phyloP scores from a whole-genome alignment of 2,113 vertebrate genomes.

The Gymnobelideus leadbeateri region DNA sequence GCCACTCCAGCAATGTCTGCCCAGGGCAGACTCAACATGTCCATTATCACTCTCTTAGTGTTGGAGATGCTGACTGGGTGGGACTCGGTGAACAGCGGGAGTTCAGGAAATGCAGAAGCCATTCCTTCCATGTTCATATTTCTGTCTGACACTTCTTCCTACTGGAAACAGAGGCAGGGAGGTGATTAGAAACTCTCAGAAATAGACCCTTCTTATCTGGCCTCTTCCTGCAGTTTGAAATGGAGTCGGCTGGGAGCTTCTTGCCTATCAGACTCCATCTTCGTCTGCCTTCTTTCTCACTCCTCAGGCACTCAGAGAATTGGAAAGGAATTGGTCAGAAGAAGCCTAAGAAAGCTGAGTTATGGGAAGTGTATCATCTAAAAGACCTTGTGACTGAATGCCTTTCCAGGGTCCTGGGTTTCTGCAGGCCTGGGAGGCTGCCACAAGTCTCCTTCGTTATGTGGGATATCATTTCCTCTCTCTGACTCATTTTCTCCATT shows the following conservation, averaged over 20 bases:
- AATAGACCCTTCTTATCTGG: constrained; percentile 21
- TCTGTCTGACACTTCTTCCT: constrained; percentile 2
- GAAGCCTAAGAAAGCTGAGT: not conserved
- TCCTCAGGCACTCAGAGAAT: not conserved
- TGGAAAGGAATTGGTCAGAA: not conserved
- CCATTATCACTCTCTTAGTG: not conserved
- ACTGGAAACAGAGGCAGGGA: not conserved
- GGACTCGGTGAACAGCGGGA: not conserved
- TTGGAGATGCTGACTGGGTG: not conserved
- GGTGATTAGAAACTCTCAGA: not conserved
- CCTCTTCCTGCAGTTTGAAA: not conserved
- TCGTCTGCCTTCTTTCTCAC: not conserved
- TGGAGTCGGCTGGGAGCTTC: not conserved
- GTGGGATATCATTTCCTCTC: too few relatives aligned
- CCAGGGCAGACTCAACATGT: too few relatives aligned
- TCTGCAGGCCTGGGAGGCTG: too few relatives aligned
- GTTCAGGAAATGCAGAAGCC: not conserved
- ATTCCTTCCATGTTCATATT: not conserved
- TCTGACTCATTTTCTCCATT: too few relatives aligned
- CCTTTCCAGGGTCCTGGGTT: not conserved
- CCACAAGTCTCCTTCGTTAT: too few relatives aligned
- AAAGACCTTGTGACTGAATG: not conserved
- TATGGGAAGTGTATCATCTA: not conserved
- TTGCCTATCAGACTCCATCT: not conserved
- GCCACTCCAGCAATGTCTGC: too few relatives aligned